Evolutionary conservation across 2,888 invertebrate species (phyloP), one percentile per base, ranked within the genome.

Genomic region (Tetramorium bicarinatum): DNA sequence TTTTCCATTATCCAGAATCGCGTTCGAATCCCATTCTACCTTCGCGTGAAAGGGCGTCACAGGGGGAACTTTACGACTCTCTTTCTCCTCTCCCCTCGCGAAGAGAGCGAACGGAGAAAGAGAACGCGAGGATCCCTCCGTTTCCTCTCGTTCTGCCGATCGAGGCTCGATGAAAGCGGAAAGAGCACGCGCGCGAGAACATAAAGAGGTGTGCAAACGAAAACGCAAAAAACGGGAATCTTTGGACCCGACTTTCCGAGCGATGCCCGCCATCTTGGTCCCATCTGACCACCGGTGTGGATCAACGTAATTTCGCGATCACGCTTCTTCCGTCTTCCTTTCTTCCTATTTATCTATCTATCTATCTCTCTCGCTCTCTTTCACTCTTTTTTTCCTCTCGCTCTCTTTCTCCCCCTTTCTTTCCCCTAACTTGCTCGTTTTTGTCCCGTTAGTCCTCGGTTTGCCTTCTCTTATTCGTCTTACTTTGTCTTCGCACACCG

Each of bases 181-280:
- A 81, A 29, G 64, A 41, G 81, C 47, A 44, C 41, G 59, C 41
- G 72, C 80, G 74, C 52, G 47, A 75, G 18, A 69, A 74, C 61
- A 13, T 21, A 75, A 41, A 34, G 18, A 15, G 62, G n/a, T 25
- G 34, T 47, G 52, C 13, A 62, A 72, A 82, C 67, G n/a, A 54
- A 82, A 41, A 59, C 54, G 66, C 38, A 44, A 91, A 34, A 89
- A 92, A 92, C 91, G 88, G 92, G 92, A 93, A 92, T 91, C 86
- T 91, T 93, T 92, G 92, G 91, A 91, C 89, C 92, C 93, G 92
- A 93, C 87, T 91, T 89, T 92, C 92, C 92, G 91, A 91, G 90
- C 90, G 90, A 91, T 91, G 90, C 89, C 93, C 94, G 94, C 94
- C 94, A 94, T 95, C 94, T 94, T 93, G 93, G 93, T 94, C 93